These are phyloP conservation scores for Metacarcinus magister DNA, from an alignment of 2,888 invertebrate genomes.

Conservation along the genomic window DNA sequence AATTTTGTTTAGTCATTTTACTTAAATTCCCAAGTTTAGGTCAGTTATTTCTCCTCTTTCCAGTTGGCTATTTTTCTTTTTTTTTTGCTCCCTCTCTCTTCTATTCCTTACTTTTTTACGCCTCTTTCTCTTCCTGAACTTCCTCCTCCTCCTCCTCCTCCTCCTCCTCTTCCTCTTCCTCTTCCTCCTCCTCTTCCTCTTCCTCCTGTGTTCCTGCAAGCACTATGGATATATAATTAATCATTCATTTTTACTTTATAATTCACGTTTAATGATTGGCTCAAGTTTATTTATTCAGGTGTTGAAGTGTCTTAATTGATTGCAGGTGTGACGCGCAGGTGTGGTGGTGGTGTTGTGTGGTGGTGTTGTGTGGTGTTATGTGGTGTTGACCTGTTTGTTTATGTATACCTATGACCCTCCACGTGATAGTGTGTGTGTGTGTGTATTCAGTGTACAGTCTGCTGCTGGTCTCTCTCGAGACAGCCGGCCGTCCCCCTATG, in stretches of 20 bases:
- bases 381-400: not conserved
- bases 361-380: not conserved
- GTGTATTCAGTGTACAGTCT: no score
- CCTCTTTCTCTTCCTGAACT: no score
- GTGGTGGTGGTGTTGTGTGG: not conserved
- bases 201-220: not conserved
- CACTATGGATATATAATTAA: not conserved
- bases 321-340: not conserved
- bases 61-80: no score
- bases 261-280: not conserved
- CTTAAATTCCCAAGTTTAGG: no score
- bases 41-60: no score
- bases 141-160: not conserved
- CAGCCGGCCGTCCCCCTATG: no score
- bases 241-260: not conserved
- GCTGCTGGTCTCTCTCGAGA: no score
- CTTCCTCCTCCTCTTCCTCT: slow-evolving; percentile 58
- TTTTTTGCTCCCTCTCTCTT: no score
- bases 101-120: no score
- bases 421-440: not conserved
- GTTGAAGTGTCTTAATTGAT: not conserved
- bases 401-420: not conserved
- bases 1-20: no score
- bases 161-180: not conserved
- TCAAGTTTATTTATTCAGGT: not conserved